Percentiles rank a stretch among this genome's conserved stretches.
These are phyloP conservation scores for Tichodroma muraria DNA, from an alignment of 2,113 vertebrate genomes.

Conservation along the genomic window DNA sequence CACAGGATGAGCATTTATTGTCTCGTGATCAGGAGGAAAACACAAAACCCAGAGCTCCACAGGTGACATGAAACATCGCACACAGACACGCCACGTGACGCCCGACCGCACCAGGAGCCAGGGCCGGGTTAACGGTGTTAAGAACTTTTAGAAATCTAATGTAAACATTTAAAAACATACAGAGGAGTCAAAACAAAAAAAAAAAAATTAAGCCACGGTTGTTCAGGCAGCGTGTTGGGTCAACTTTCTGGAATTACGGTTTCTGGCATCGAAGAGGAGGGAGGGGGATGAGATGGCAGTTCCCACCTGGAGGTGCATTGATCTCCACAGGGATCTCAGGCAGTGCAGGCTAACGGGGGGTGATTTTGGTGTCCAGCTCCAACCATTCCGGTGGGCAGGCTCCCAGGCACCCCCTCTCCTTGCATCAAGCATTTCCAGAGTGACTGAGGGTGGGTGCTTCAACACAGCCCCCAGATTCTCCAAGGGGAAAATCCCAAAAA, in stretches of 20 bases:
- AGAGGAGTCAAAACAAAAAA: background rate
- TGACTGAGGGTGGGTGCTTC: background rate
- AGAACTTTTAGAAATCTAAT: background rate
- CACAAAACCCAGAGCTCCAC: conserved; percentile 9
- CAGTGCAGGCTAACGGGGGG: rapidly evolving
- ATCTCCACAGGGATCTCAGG: background rate
- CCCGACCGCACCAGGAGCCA: background rate
- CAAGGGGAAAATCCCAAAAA: background rate
- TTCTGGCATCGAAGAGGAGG: background rate
- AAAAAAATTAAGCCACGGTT: background rate
- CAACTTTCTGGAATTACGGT: background rate
- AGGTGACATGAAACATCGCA: background rate
- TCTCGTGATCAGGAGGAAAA: conserved; percentile 24
- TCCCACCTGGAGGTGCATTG: background rate
- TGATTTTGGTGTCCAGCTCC: background rate
- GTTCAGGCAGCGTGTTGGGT: background rate
- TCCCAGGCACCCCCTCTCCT: background rate
- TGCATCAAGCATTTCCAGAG: background rate
- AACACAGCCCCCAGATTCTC: background rate
- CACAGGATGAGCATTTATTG: conserved; percentile 61
- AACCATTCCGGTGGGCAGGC: background rate
- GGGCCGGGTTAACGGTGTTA: background rate
- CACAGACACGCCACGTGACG: background rate
- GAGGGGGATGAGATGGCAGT: background rate
- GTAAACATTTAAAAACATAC: conserved; percentile 51